Conservation (phyloP, 2,888 invertebrate genomes). For the Nomada fucata region DNA sequence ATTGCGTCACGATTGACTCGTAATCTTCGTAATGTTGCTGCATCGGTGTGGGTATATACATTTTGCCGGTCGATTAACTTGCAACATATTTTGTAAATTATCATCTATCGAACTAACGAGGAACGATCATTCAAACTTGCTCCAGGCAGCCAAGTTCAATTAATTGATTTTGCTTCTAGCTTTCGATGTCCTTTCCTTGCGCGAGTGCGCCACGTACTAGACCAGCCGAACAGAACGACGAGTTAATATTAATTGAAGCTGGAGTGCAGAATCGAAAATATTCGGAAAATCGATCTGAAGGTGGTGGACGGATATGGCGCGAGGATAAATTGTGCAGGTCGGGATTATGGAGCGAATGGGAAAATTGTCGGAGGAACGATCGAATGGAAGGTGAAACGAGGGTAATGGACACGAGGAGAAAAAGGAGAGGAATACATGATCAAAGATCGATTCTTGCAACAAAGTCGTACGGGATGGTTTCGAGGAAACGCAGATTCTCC, state of each 20-base stretch:
- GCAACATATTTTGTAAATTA: too few relatives aligned
- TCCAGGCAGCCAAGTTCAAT: too few relatives aligned
- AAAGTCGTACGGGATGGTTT: neutral
- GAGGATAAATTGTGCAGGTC: slow-evolving; percentile 1
- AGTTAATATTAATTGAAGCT: neutral
- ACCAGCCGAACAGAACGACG: neutral
- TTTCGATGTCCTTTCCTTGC: slow-evolving; percentile 15
- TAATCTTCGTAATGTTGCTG: neutral
- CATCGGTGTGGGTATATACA: too few relatives aligned
- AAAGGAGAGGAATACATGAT: neutral
- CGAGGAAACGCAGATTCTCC: neutral
- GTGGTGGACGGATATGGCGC: too few relatives aligned
- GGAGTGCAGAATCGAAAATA: too few relatives aligned
- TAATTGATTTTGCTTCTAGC: too few relatives aligned
- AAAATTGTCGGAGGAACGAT: neutral
- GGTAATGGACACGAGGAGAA: slow-evolving; percentile 1
- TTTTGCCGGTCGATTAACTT: neutral
- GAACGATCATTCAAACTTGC: too few relatives aligned
- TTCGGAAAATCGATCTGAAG: too few relatives aligned
- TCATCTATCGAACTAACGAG: too few relatives aligned
- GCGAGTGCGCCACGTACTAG: neutral
- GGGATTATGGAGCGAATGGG: neutral
- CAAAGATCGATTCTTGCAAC: neutral
- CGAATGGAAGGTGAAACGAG: neutral
- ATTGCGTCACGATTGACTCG: neutral